Conservation (phyloP, 2,888 invertebrate species). For the Lasioglossum vierecki region DNA sequence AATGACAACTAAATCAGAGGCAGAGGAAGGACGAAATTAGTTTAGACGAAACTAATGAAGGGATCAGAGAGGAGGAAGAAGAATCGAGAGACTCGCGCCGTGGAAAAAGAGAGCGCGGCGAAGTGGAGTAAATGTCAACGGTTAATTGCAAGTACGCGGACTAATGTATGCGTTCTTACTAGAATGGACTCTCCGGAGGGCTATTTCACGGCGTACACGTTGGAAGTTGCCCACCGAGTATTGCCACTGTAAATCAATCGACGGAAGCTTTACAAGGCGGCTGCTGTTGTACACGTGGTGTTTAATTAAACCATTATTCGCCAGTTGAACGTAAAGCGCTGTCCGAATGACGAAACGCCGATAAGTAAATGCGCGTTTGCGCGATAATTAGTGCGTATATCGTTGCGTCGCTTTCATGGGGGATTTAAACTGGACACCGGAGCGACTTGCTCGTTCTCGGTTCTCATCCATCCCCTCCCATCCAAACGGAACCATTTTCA, state of each 20-base stretch:
- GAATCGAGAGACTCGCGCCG: constrained; percentile 54
- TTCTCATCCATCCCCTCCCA: background rate
- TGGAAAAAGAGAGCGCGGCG: constrained; percentile 48
- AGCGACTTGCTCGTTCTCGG: background rate
- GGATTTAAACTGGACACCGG: background rate
- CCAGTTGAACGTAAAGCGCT: constrained; percentile 57
- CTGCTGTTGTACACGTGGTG: constrained; percentile 66
- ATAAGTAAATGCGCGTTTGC: constrained; percentile 50
- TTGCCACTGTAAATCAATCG: constrained; percentile 73
- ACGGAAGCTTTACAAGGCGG: constrained; percentile 59
- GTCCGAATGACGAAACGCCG: constrained; percentile 64
- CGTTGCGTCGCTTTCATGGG: constrained; percentile 14
- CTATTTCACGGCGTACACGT: constrained; percentile 49
- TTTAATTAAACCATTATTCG: constrained; percentile 78
- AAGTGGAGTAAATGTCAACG: constrained; percentile 74
- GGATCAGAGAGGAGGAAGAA: constrained; percentile 28
- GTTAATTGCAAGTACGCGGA: constrained; percentile 71
- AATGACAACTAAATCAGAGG: background rate
- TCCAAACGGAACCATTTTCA: background rate
- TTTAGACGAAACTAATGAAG: background rate
- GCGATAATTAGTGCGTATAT: constrained; percentile 58
- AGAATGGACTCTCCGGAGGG: constrained; percentile 63
- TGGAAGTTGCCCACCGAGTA: constrained; percentile 46
- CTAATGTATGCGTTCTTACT: constrained; percentile 71
- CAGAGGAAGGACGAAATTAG: background rate